Conservation (phyloP, 2,888 invertebrate species). For the Drosophila seclusa region DNA sequence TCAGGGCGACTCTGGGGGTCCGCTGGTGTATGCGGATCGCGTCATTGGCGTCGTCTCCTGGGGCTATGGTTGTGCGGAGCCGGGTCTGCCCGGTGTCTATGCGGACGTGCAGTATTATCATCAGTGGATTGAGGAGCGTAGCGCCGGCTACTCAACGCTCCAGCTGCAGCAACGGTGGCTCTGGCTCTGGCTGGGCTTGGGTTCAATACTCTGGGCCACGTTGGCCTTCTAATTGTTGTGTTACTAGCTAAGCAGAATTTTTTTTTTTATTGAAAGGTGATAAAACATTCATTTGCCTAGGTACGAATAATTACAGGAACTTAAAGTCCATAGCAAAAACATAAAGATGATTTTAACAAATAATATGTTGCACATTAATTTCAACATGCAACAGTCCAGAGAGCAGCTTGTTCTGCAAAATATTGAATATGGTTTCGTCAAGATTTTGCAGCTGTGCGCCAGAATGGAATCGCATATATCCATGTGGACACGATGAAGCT, state of each 20-base stretch:
- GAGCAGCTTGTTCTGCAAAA: too few relatives aligned
- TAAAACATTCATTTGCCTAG: neutral
- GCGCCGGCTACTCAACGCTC: slow-evolving; percentile 18
- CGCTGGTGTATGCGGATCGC: slow-evolving; percentile 75
- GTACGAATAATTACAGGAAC: neutral
- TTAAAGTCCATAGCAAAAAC: neutral
- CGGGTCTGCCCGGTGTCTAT: slow-evolving; percentile 77
- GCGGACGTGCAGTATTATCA: slow-evolving; percentile 78
- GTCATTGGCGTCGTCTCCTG: slow-evolving; percentile 82
- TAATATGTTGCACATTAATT: neutral
- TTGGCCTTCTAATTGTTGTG: slow-evolving; percentile 1
- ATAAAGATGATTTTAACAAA: neutral
- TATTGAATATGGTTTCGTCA: neutral
- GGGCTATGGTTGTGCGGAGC: slow-evolving; percentile 80
- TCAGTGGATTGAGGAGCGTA: slow-evolving; percentile 81
- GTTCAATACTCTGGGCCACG: slow-evolving; percentile 2
- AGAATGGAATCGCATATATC: neutral
- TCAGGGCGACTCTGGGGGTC: slow-evolving; percentile 83
- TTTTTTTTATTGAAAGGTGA: neutral
- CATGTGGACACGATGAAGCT: neutral
- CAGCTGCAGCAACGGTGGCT: neutral
- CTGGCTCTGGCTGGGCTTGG: slow-evolving; percentile 12
- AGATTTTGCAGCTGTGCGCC: neutral
- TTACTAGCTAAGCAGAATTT: neutral
- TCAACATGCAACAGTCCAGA: neutral